phyloP scores from a whole-genome alignment of 2,113 vertebrate species.

The Pterocles gutturalis region DNA sequence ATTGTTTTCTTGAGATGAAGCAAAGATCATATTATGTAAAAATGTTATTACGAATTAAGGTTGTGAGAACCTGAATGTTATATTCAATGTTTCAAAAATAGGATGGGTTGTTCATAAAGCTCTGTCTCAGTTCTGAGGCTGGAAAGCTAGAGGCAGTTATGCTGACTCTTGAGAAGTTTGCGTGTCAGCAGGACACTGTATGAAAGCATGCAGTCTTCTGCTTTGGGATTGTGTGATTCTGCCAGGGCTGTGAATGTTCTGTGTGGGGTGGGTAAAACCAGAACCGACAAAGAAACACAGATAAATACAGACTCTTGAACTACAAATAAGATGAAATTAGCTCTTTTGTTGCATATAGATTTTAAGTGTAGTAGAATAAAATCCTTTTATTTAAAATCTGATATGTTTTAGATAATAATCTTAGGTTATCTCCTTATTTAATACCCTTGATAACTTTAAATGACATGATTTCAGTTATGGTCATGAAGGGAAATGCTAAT shows the following conservation, averaged over 20 bases:
- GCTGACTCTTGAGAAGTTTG: neutral
- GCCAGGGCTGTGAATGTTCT: neutral
- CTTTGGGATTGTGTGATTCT: neutral
- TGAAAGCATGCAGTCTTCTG: no score
- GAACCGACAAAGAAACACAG: neutral
- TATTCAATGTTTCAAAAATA: neutral
- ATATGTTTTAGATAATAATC: neutral
- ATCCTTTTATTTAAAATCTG: neutral
- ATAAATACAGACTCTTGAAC: neutral
- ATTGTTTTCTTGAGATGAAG: neutral
- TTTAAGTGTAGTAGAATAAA: neutral
- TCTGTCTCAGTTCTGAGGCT: neutral
- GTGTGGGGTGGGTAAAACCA: neutral
- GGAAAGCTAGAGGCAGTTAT: neutral
- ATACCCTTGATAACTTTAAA: neutral
- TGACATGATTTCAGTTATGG: neutral
- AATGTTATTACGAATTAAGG: neutral
- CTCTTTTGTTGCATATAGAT: neutral
- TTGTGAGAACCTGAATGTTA: neutral
- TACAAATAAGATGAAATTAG: neutral
- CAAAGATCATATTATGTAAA: neutral
- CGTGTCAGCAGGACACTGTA: neutral
- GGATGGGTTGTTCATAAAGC: neutral
- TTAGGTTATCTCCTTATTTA: neutral
- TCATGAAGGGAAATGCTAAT: rapidly evolving